These are phyloP conservation scores for Onychostoma macrolepis DNA, from an alignment of 2,113 vertebrate genomes.

Conservation along the genomic window DNA sequence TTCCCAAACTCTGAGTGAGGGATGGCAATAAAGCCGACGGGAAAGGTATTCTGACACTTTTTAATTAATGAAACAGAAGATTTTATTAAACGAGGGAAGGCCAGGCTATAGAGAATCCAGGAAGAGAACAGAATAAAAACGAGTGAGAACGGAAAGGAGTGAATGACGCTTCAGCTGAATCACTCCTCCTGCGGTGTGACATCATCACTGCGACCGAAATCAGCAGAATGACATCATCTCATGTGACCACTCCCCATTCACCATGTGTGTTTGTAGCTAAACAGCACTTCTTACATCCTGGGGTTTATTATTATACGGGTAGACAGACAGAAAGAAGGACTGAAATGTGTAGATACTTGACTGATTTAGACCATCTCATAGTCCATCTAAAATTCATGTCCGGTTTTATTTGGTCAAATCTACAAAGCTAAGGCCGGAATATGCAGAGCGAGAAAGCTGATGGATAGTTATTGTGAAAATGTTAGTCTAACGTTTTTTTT, in stretches of 20 bases:
- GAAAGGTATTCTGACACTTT: neutral
- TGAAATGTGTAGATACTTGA: constrained; percentile 2
- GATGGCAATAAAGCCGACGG: constrained; percentile 5
- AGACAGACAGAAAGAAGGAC: neutral
- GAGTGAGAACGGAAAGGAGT: constrained; percentile 56
- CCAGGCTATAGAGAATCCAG: neutral
- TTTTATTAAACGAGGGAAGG: neutral
- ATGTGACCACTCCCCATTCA: neutral
- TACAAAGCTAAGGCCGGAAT: neutral
- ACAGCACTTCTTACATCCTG: neutral
- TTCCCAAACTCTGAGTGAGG: neutral
- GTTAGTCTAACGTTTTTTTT: neutral
- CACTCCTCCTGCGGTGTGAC: constrained; percentile 63
- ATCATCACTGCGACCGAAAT: neutral
- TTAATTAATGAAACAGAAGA: neutral
- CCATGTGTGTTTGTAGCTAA: neutral
- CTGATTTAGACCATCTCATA: neutral
- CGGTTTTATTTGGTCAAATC: neutral
- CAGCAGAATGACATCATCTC: constrained; percentile 29
- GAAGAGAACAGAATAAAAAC: neutral
- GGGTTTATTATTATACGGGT: neutral
- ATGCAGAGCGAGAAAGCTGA: neutral
- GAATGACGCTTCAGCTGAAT: constrained; percentile 70
- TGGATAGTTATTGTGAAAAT: neutral
- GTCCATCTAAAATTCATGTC: neutral